Base-by-base conservation (phyloP, 2,113 vertebrate genomes). In the Chascanopsetta lugubris region DNA sequence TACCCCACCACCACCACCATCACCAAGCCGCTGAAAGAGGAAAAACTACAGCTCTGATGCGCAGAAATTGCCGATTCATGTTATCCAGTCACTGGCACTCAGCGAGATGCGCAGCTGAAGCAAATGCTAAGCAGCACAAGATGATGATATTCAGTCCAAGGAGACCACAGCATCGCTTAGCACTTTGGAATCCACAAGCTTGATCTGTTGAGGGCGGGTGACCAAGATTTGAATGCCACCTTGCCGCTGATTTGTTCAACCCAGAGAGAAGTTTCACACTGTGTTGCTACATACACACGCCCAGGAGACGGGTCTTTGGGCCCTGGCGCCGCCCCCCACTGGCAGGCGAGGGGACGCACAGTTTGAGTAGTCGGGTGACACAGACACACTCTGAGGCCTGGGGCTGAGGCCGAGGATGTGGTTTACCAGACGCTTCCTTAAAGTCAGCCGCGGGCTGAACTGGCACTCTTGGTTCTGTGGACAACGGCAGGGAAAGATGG, bases 391-490 rank as follows among this genome's bases (percentile, higher is more conserved):
- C 68, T 95, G 94, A 73, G 82, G 91, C 79, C 89, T 88, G 85
- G 94, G 92, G 46, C 83, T 95, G 90, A 98, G 85, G 72, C 97
- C 97, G 92, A 99, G 93, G 68, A 99, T 93, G 91, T 93, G 95
- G 91, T 97, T 97, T 91, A 98, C 95, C 94, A 99, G 94, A 88
- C 95, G 93, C 86, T 93, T 95, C 94, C 90, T 92, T 91, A 99
- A 93, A 42, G 95, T 96, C 80, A 97, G 93, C 87, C 93, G 96
- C 51, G 90, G 90, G 93, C 90, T 93, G 88, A 90, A 91, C 82
- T 93, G 94, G 93, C 91, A 94, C 90, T 89, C 92, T 57, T 77
- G 67, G 88, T 76, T 89, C 92, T 93, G 92, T 36, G 74, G 82
- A 91, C 80, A 92, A 85, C 30, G 76, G 85, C 65, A 85, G 56